Base-by-base conservation (phyloP, 2,888 invertebrate species). In the Acanthoscelides obtectus region DNA sequence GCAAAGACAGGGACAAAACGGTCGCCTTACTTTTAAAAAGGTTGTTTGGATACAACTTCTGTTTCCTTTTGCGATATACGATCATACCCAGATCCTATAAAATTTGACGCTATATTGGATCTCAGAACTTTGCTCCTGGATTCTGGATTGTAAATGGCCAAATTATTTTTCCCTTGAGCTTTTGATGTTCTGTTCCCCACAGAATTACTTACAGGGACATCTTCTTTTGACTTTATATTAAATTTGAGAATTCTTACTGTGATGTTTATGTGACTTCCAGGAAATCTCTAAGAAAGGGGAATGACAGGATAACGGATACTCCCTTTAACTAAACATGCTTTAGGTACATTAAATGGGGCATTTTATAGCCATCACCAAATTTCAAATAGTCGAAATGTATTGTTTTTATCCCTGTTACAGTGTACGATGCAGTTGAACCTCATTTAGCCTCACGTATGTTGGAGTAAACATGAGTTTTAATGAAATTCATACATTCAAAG, bases 1-100 rank as follows among this genome's bases (percentile, higher is more conserved):
- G 82, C 83, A 83, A 82, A 83, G 81, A 81, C 81, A 80, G 81
- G 80, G 79, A 80, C 80, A 78, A 78, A 81, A 82, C 76, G 79
- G 79, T 79, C 78, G 79, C 79, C 77, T 72, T 77, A 76, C 75
- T 75, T 79, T 80, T 81, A 81, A 81, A 78, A 79, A 83, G 80
- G 81, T 77, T 79, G 79, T 83, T 82, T 79, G 81, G 80, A 81
- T 80, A 81, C 81, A 77, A 77, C 76, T 77, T 74, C 76, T 80
- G 80, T 80, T 80, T 80, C 80, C 80, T 80, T 79, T 79, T 78
- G 77, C 79, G 80, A 79, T 80, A 79, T 79, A 78, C 74, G 77
- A 72, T 74, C 77, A 79, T 77, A 77, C 73, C 77, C 75, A 73
- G 72, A 76, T 77, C 75, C 75, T 72, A 80, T 79, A 78, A 79